A percentile compares a stretch with the other conserved stretches of the same genome.
These are phyloP conservation scores for Zeus faber DNA, from an alignment of 2,113 vertebrate genomes.

Conservation along the genomic window DNA sequence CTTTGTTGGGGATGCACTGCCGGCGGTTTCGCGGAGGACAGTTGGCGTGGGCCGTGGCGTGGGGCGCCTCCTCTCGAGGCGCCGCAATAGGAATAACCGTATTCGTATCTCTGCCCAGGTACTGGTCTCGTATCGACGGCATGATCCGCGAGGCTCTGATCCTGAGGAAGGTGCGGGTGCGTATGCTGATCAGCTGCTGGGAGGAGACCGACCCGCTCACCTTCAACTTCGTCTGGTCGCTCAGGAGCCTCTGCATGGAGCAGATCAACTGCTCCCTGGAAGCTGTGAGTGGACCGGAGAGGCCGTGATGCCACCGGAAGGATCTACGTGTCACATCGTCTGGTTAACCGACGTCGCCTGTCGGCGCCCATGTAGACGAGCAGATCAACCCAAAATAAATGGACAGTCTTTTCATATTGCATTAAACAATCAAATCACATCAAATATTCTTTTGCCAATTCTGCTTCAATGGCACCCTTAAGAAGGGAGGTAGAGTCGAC, in stretches of 20 bases:
- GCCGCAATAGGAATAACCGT: too few relatives aligned
- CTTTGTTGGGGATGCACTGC: too few relatives aligned
- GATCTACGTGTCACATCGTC: too few relatives aligned
- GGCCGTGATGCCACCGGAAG: too few relatives aligned
- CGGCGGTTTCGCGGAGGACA: background rate
- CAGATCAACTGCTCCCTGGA: slow-evolving; percentile 88
- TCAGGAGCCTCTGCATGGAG: slow-evolving; percentile 90
- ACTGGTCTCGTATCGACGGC: slow-evolving; percentile 91
- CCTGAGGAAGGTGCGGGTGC: slow-evolving; percentile 84
- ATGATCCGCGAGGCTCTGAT: slow-evolving; percentile 90
- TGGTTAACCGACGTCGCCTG: too few relatives aligned
- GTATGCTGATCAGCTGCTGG: slow-evolving; percentile 90
- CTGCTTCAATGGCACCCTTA: background rate
- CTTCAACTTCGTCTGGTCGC: slow-evolving; percentile 92
- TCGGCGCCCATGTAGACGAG: too few relatives aligned
- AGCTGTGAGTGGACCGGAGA: slow-evolving; percentile 79
- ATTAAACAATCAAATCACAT: background rate
- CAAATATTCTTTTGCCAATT: background rate
- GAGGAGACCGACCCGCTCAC: slow-evolving; percentile 89
- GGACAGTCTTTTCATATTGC: too few relatives aligned
- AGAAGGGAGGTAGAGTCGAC: too few relatives aligned
- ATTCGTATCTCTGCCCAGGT: slow-evolving; percentile 68
- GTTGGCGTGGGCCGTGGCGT: background rate
- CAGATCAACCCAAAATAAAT: too few relatives aligned
- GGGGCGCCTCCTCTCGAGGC: too few relatives aligned